Base-by-base conservation (phyloP, 2,113 vertebrate species). In the Vulpes vulpes region DNA sequence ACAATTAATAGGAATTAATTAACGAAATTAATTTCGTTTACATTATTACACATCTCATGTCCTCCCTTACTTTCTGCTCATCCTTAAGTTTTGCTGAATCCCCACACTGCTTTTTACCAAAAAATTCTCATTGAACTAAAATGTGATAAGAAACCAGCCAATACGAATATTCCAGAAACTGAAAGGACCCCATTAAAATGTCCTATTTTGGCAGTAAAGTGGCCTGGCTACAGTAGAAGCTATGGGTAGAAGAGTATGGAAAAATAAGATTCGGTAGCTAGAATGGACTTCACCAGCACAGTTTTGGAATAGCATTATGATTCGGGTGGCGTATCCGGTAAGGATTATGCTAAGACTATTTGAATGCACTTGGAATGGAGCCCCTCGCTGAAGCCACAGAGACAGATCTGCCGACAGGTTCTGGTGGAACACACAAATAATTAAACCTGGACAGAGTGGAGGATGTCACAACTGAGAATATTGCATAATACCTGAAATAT, bases 111-210 rank as follows among this genome's bases (percentile, higher is more conserved):
- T 60, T 51, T 65, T 53, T 53, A 16, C 16, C 69, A 9, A 67
- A 78, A 95, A 62, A 86, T n/a, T 30, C 38, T 86, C 16, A 25
- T 59, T 82, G 5, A 76, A 83, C 32, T 95, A 71, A 83, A 95
- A 79, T 76, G 25, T 62, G 5, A 55, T 67, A 38, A 85, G 71
- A 65, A 76, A 57, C 1, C 8, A 78, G 49, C 23, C 32, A 62
- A 35, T 3, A 73, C 4, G 23, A 83, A 67, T 67, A 49, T n/a
- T 55, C 43, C 71, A 76, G 49, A 92, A 91, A 85, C 55, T 27
- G 12, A 76, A 95, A 90, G 5, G 49, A 30, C 1, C 55, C 14
- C 11, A 59, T 91, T 90, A 38, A 81, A 91, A 89, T 57, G 4
- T 19, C 1, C 53, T 73, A 53, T n/a, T 80, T 85, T 65, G 30